A percentile compares a stretch with the other conserved stretches of the same genome.
Conservation (phyloP, 2,888 invertebrate species). For the Cerceris ruficornis region DNA sequence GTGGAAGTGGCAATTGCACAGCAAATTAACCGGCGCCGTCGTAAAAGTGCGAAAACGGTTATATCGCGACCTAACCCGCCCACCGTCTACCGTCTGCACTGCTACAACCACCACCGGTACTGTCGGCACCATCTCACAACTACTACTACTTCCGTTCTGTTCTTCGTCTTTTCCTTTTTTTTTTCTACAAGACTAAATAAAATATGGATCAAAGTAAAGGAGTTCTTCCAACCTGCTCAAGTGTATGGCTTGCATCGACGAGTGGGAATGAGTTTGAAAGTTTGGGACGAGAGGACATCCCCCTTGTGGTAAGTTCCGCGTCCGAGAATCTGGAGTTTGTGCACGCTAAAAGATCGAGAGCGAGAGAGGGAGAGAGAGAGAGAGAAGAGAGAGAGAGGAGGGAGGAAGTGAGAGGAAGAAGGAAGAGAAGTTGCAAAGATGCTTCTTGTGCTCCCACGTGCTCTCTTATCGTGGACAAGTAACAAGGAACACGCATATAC, state of each 20-base stretch:
- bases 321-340: slow-evolving; percentile 66
- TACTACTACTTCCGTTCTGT: slow-evolving; percentile 5
- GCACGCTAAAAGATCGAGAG: slow-evolving; percentile 33
- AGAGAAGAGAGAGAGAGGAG: too few species aligned
- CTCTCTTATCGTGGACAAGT: slow-evolving; percentile 33
- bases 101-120: slow-evolving; percentile 12
- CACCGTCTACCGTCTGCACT: slow-evolving; percentile 8
- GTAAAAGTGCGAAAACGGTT: slow-evolving; percentile 63
- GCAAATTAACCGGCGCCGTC: slow-evolving; percentile 59
- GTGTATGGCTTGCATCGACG: slow-evolving; percentile 48
- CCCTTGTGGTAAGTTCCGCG: slow-evolving; percentile 68
- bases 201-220: slow-evolving; percentile 72
- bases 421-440: neutral
- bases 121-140: slow-evolving; percentile 6
- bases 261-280: slow-evolving; percentile 71
- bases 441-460: slow-evolving; percentile 28
- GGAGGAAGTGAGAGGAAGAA: too few species aligned
- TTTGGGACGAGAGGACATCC: slow-evolving; percentile 61
- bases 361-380: too few species aligned
- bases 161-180: slow-evolving; percentile 17
- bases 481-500: slow-evolving; percentile 19
- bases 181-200: slow-evolving; percentile 66
- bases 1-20: slow-evolving; percentile 61
- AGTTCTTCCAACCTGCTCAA: slow-evolving; percentile 47
- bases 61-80: slow-evolving; percentile 39